Evolutionary conservation across 2,797 vertebrate genomes (phyloP).

Genomic region (Rhinatrema bivittatum): DNA sequence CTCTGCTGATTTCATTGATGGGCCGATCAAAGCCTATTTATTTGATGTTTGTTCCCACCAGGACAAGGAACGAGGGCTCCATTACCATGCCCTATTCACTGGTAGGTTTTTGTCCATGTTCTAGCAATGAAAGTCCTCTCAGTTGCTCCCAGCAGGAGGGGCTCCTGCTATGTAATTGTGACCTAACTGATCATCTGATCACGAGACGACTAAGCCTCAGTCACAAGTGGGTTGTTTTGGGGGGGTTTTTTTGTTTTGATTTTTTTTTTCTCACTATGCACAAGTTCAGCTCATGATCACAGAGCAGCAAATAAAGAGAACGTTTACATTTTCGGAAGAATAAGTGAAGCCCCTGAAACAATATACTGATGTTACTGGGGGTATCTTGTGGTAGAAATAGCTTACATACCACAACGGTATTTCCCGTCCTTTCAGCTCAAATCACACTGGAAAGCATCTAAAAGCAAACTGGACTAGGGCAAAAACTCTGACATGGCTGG

Average conservation of each 20-base stretch:
- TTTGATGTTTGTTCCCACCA: slow-evolving; percentile 89
- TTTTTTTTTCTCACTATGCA: slow-evolving; percentile 15
- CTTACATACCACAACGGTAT: too few species aligned
- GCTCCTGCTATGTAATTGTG: slow-evolving; percentile 25
- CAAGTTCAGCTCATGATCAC: slow-evolving; percentile 39
- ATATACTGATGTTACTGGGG: too few species aligned
- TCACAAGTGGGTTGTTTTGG: too few species aligned
- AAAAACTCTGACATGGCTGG: too few species aligned
- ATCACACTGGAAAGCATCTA: too few species aligned
- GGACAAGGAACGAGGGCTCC: slow-evolving; percentile 89
- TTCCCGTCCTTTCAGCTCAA: too few species aligned
- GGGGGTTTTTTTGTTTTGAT: too few species aligned
- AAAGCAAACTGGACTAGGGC: too few species aligned
- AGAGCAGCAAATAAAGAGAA: too few species aligned
- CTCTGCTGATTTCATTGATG: slow-evolving; percentile 93
- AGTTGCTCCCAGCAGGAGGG: slow-evolving; percentile 58
- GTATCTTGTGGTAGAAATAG: too few species aligned
- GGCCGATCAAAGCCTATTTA: slow-evolving; percentile 94
- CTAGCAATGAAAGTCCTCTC: background rate
- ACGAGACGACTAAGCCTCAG: background rate
- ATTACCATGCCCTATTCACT: slow-evolving; percentile 93
- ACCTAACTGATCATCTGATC: slow-evolving; percentile 46
- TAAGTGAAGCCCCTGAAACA: too few species aligned
- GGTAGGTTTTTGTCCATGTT: slow-evolving; percentile 58
- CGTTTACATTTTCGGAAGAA: too few species aligned